phyloP scores from a whole-genome alignment of 2,888 invertebrate genomes.

The Caenorhabditis sp. region DNA sequence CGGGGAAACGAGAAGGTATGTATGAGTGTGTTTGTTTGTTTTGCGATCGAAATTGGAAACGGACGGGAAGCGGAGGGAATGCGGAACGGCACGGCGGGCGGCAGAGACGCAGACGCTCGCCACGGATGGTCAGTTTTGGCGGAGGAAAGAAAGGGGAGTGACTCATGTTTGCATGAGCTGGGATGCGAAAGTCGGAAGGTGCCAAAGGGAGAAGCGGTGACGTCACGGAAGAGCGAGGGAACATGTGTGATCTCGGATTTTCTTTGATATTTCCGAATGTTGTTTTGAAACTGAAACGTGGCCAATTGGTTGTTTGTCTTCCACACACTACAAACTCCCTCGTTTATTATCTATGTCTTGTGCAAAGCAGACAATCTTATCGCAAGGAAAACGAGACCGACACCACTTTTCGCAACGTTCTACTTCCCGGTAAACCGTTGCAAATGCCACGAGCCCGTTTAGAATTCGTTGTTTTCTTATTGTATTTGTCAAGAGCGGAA shows the following conservation, averaged over 20 bases:
- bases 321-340: background rate
- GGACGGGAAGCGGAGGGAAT: slow-evolving; percentile 16
- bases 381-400: slow-evolving; percentile 15
- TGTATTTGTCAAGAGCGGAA: background rate
- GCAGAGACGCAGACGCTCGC: slow-evolving; percentile 24
- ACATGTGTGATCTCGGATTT: no score
- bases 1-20: slow-evolving; percentile 34
- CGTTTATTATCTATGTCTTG: slow-evolving; percentile 2
- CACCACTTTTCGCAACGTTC: slow-evolving; percentile 11
- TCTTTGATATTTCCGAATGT: background rate
- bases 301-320: background rate
- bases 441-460: background rate
- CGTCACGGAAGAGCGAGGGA: no score
- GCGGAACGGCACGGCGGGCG: background rate
- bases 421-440: background rate
- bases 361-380: slow-evolving; percentile 43
- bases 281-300: slow-evolving; percentile 8
- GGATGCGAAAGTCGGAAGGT: slow-evolving; percentile 21
- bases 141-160: slow-evolving; percentile 20
- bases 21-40: slow-evolving; percentile 51
- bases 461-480: background rate
- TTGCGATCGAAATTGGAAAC: slow-evolving; percentile 55
- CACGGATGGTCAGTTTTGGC: slow-evolving; percentile 50
- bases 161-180: slow-evolving; percentile 49
- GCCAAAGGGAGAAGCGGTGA: slow-evolving; percentile 17